These are phyloP conservation scores for Thalassarche chlororhynchos DNA, from an alignment of 2,113 vertebrate species.

Conservation along the genomic window DNA sequence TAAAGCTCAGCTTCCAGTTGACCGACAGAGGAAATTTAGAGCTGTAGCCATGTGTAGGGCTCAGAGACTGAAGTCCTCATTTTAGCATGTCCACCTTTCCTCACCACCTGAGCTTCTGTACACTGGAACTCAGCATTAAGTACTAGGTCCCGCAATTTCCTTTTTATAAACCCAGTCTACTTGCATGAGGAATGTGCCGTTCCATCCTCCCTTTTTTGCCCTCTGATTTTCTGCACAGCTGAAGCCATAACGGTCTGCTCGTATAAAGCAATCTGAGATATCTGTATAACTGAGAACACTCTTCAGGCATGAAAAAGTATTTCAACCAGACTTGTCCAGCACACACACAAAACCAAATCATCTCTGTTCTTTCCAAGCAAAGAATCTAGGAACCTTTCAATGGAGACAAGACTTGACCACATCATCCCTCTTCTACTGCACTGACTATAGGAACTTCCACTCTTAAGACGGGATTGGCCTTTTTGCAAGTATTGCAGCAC, in stretches of 20 bases:
- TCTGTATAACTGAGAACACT: neutral
- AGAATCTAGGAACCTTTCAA: neutral
- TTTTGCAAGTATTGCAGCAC: neutral
- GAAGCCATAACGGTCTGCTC: fast-evolving
- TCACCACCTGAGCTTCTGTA: neutral
- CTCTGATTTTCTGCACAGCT: neutral
- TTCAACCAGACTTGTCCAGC: neutral
- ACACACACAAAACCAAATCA: neutral
- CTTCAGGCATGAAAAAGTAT: neutral
- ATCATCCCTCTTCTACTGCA: neutral
- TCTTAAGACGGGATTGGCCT: neutral
- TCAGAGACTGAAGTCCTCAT: neutral
- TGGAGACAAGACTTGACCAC: neutral
- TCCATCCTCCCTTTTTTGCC: neutral
- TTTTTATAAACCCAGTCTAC: neutral
- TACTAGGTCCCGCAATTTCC: neutral
- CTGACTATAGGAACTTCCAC: neutral
- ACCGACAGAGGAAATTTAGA: neutral
- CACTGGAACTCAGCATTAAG: neutral
- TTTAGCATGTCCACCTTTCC: neutral
- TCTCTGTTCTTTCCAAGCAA: neutral
- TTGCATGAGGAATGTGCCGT: neutral
- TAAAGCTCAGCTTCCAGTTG: neutral
- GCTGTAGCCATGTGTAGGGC: neutral
- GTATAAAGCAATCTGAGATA: neutral